A percentile compares a stretch with the other conserved stretches of the same genome.
phyloP scores from a whole-genome alignment of 2,113 vertebrate species.

The Osmerus mordax region DNA sequence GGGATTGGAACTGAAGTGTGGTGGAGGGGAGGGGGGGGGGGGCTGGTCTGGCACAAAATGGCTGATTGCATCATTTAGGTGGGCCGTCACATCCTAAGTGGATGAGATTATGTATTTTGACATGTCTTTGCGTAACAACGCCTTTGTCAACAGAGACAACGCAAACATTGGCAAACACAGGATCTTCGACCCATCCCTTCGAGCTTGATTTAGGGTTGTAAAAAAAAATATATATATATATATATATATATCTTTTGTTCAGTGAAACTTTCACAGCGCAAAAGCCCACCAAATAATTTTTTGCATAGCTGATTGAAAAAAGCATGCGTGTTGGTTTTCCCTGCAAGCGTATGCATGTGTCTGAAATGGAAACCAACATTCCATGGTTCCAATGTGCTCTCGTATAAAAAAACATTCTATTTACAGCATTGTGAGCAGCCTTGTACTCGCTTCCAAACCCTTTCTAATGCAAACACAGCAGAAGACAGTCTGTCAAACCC shows the following conservation, averaged over 20 bases:
- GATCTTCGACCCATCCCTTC: not conserved
- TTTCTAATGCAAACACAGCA: constrained; percentile 72
- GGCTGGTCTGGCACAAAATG: constrained; percentile 23
- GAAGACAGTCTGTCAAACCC: constrained; percentile 54
- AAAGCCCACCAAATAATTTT: constrained; percentile 67
- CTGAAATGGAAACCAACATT: constrained; percentile 76
- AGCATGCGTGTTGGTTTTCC: constrained; percentile 66
- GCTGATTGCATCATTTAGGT: constrained; percentile 52
- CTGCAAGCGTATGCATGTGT: constrained; percentile 68
- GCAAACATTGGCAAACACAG: not conserved
- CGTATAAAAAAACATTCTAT: constrained; percentile 59
- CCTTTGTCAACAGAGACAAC: constrained; percentile 9
- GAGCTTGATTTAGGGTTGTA: not conserved
- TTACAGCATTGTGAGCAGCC: constrained; percentile 66
- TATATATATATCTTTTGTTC: not conserved
- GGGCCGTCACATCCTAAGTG: constrained; percentile 24
- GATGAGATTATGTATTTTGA: constrained; percentile 19
- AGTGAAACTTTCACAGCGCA: constrained; percentile 45
- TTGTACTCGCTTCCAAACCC: constrained; percentile 64
- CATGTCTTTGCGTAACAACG: constrained; percentile 27
- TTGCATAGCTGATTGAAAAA: constrained; percentile 71
- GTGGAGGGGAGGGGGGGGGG: constrained; percentile 19
- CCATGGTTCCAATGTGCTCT: constrained; percentile 66
- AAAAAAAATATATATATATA: not conserved
- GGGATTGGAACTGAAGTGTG: constrained; percentile 56